These are phyloP conservation scores for Podiceps cristatus DNA, from an alignment of 2,113 vertebrate genomes.

Conservation along the genomic window DNA sequence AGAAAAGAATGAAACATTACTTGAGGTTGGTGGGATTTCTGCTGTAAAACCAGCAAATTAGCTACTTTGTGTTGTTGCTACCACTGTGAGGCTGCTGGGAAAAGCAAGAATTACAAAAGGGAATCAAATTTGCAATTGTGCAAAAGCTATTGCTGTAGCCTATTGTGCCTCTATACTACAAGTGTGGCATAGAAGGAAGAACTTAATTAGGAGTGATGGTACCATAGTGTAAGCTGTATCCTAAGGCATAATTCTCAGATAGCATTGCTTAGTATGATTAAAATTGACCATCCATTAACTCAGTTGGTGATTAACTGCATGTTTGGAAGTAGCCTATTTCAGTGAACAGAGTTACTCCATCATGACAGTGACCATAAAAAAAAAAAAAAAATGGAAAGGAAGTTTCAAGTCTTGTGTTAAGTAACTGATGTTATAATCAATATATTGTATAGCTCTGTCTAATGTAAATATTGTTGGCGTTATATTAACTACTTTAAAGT, in stretches of 20 bases:
- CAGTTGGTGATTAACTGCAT: neutral
- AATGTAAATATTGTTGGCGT: neutral
- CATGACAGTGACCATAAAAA: neutral
- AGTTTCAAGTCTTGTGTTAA: neutral
- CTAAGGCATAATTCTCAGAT: neutral
- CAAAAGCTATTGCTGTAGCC: neutral
- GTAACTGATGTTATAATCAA: neutral
- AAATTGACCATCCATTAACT: neutral
- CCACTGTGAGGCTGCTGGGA: neutral
- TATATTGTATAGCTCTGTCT: neutral
- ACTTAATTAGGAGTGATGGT: neutral
- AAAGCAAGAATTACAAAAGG: neutral
- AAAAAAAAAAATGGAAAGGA: neutral
- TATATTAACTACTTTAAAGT: neutral
- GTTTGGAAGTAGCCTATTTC: neutral
- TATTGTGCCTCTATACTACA: fast-evolving
- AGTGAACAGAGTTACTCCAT: neutral
- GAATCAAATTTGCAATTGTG: neutral
- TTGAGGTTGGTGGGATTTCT: neutral
- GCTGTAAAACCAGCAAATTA: neutral
- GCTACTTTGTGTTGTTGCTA: neutral
- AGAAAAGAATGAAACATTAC: neutral
- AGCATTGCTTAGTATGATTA: neutral
- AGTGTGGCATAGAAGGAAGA: neutral
- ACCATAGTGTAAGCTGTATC: neutral